These are phyloP conservation scores for Erpornis zantholeuca DNA, from an alignment of 2,113 vertebrate genomes.

Conservation along the genomic window DNA sequence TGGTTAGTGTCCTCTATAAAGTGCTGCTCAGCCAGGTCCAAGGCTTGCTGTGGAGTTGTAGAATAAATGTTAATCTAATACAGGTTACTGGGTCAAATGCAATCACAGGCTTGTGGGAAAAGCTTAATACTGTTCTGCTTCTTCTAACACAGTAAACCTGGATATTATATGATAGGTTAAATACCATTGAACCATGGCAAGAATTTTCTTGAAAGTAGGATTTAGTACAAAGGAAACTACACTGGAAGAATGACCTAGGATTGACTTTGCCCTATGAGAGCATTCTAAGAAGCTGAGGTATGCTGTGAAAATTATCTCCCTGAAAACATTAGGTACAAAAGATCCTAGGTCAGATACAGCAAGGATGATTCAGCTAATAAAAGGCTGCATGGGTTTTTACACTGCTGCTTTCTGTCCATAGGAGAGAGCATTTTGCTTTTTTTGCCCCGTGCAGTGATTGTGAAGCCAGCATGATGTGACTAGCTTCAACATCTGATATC, in stretches of 20 bases:
- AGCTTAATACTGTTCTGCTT: conserved; percentile 86
- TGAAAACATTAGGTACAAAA: conserved; percentile 53
- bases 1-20: conserved; percentile 83
- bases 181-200: conserved; percentile 82
- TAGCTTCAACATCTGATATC: background rate
- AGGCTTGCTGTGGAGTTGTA: conserved; percentile 80
- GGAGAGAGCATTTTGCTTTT: background rate
- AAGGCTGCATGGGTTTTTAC: conserved; percentile 23
- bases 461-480: background rate
- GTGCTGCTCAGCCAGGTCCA: conserved; percentile 77
- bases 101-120: conserved; percentile 86
- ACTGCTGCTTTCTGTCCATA: background rate
- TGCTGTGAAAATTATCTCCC: conserved; percentile 67
- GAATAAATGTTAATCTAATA: conserved; percentile 90
- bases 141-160: conserved; percentile 84
- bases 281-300: conserved; percentile 60
- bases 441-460: background rate
- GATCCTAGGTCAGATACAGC: conserved; percentile 44
- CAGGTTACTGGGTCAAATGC: conserved; percentile 87
- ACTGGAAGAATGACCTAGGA: conserved; percentile 78
- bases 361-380: conserved; percentile 59
- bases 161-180: conserved; percentile 88
- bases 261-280: conserved; percentile 77
- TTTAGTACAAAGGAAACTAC: conserved; percentile 82
- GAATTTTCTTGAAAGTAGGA: conserved; percentile 83